Base-by-base conservation (phyloP, 2,113 vertebrate species). In the Ranitomeya variabilis region DNA sequence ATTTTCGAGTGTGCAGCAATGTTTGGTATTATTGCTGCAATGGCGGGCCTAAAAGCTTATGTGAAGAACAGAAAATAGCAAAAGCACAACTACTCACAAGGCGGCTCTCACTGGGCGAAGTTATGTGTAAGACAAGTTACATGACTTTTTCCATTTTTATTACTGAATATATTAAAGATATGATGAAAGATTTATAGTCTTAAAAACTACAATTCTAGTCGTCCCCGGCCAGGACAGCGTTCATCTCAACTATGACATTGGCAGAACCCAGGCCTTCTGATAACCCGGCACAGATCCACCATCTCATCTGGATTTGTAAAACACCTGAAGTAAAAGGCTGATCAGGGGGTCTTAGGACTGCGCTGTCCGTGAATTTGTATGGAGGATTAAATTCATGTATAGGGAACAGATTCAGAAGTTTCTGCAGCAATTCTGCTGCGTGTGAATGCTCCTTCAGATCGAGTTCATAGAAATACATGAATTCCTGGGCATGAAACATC, bases 1-100 rank as follows among this genome's bases (percentile, higher is more conserved):
- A 89, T 85, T 89, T 89, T 77, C 62, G 60, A 79, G 73, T 37
- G 19, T 67, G 81, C 81, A 85, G 87, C 74, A 85, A 67, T 67
- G 71, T 52, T 77, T 31, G 57, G 73, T 69, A 89, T 85, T 89
- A 78, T 78, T 67, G 80, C 87, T 80, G 62, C 45, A 15, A 78
- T 74, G 57, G 60, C n/a, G 51, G 80, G 45, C 80, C 19, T 52
- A 21, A 31, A 54, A 83, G 18, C 59, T 77, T 45, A 62, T 60
- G 52, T 55, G 66, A 21, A 51, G 51, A 76, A 51, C 59, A 79
- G 16, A 77, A 13, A 37, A 73, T 62, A 64, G 62, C 14, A 73
- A 21, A 57, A 18, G 23, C 7, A 54, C 37, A 74, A 11, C 8
- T 3, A 73, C 45, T 80, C 60, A 55, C 59, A 55, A 76, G 21